Conservation (phyloP, 2,113 vertebrate genomes). For the Lonchura striata region DNA sequence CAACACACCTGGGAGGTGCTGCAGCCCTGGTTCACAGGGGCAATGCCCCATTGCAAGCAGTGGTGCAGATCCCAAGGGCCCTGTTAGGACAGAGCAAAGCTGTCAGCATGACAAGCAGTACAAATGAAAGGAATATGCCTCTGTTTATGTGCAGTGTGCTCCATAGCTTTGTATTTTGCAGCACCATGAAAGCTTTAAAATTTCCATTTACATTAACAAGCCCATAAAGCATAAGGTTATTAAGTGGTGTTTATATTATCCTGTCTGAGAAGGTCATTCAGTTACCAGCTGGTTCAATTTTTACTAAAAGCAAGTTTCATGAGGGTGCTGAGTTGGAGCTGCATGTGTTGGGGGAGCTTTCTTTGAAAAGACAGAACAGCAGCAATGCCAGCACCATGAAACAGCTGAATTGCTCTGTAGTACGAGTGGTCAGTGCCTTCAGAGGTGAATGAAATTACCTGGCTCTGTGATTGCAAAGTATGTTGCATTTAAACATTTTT, state of each 20-base stretch:
- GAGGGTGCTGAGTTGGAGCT: background rate
- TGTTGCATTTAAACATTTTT: background rate
- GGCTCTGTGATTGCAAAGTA: background rate
- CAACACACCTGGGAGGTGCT: background rate
- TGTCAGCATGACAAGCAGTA: background rate
- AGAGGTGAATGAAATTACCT: background rate
- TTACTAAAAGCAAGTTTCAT: background rate
- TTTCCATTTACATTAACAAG: slow-evolving; percentile 40
- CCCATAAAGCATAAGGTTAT: slow-evolving; percentile 37
- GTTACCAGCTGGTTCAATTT: background rate
- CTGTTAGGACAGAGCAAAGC: background rate
- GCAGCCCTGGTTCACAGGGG: fast-evolving
- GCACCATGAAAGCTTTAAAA: background rate
- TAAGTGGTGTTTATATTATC: slow-evolving; percentile 30
- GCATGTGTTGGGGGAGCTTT: background rate
- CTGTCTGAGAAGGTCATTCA: background rate
- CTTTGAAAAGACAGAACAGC: background rate
- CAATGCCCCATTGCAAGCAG: fast-evolving
- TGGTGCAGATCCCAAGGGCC: background rate
- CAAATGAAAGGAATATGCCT: background rate
- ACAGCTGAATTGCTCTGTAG: background rate
- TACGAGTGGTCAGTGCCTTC: background rate
- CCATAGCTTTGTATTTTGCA: background rate
- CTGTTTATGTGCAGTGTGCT: background rate
- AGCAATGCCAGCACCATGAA: background rate